Evolutionary conservation across 92 coral and sea anemone genomes (phyloP), one percentile per base, ranked within the genome.

Genomic region (Heteractis magnifica): DNA sequence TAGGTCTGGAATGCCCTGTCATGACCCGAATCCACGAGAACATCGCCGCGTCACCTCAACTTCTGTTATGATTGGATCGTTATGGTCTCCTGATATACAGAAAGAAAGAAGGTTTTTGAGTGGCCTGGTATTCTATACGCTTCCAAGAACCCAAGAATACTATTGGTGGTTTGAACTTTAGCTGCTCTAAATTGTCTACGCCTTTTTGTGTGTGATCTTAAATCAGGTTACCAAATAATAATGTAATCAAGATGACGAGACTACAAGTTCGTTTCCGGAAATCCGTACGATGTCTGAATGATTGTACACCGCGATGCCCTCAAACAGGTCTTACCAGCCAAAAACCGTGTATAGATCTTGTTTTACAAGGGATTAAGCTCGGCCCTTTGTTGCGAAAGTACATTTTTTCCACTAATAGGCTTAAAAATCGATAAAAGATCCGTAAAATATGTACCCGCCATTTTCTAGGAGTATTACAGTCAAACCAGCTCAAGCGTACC

Each of bases 181-280:
- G 65, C 65, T 59, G n/a, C 14, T 12, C 18, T 16, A 4, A 12
- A 15, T 6, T 5, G 70, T 62, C 23, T 62, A 62, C 70, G 23
- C 70, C 26, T 62, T 8, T 8, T 20, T 62, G 20, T 23, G 20
- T n/a, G 8, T 62, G 70, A 62, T 62, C 70, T 62, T 62, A 8
- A 18, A 34, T 34, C 44, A 62, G 70, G 70, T 62, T 62, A 62
- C 23, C 3, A 34, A 62, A 9, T 18, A 62, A 9, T 18, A 62
- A 62, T 62, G 70, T 62, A 62, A 62, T 62, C 70, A 62, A 62
- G 70, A 62, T 62, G 70, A 1, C 59, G 59, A 55, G 70, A 62
- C 6, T 62, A 62, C 23, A 16, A 62, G 70, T 62, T 62, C 70
- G n/a, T 62, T 62, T 62, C 70, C 70, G 70, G 70, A 18, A 62